Percentiles rank a stretch among this genome's conserved stretches.
phyloP scores from a whole-genome alignment of 2,797 vertebrate genomes.

The Graptemys geographica region DNA sequence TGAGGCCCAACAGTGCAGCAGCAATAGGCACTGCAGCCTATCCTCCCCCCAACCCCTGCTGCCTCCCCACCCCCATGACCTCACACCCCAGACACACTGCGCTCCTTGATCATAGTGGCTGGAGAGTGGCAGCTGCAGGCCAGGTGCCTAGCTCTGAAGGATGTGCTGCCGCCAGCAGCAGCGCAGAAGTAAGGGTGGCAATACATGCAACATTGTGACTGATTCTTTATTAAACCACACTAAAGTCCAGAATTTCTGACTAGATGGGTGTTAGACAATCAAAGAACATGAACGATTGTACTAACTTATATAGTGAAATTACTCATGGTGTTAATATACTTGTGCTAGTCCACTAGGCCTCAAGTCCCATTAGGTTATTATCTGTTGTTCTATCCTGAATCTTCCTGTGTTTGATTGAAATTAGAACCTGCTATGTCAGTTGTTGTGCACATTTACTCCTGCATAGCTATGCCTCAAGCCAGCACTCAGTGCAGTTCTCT shows the following conservation, averaged over 20 bases:
- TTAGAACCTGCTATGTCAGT: background rate
- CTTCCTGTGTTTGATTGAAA: background rate
- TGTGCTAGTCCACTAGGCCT: background rate
- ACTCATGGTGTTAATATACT: background rate
- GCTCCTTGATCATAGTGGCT: too few relatives aligned
- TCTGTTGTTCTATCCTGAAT: background rate
- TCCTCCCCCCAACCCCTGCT: too few relatives aligned
- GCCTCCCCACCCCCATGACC: too few relatives aligned
- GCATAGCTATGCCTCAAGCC: background rate
- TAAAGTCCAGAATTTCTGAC: background rate
- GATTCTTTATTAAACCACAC: background rate
- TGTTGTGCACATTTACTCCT: background rate
- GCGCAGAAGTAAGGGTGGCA: too few relatives aligned
- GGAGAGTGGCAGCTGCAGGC: too few relatives aligned
- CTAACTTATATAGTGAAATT: background rate
- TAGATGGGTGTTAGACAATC: background rate
- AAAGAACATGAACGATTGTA: background rate
- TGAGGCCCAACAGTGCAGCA: too few relatives aligned
- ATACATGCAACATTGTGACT: too few relatives aligned
- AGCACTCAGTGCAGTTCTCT: background rate
- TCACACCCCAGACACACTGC: too few relatives aligned
- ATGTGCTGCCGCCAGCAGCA: too few relatives aligned
- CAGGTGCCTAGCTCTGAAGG: too few relatives aligned
- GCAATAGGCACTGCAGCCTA: too few relatives aligned
- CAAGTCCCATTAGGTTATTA: background rate